Percentiles rank a stretch among this genome's conserved stretches.
These are phyloP conservation scores for Cryptoprocta ferox DNA, from an alignment of 2,797 vertebrate species.

Conservation along the genomic window DNA sequence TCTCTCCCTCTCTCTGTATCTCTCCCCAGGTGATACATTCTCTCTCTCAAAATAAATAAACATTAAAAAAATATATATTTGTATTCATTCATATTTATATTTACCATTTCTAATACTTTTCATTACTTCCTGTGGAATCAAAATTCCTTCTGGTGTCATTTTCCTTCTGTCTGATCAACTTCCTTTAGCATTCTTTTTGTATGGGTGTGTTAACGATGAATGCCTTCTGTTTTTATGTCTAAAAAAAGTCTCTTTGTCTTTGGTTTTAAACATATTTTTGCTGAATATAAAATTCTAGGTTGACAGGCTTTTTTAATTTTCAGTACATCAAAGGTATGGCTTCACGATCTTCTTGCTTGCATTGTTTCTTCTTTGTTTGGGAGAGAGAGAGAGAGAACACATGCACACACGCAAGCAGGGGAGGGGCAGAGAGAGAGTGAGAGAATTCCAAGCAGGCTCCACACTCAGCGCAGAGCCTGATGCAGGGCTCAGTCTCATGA, in stretches of 20 bases:
- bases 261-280: constrained; percentile 19
- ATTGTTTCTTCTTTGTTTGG: not conserved
- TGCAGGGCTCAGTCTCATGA: no score
- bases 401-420: no score
- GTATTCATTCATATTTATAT: not conserved
- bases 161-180: constrained; percentile 25
- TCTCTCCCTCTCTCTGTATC: no score
- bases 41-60: no score
- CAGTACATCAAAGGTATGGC: not conserved
- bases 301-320: not conserved
- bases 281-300: not conserved
- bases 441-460: no score
- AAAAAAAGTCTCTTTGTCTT: constrained; percentile 2
- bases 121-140: not conserved
- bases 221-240: not conserved
- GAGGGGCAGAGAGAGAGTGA: no score
- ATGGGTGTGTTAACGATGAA: not conserved
- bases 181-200: not conserved
- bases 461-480: no score
- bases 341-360: not conserved
- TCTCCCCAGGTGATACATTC: no score
- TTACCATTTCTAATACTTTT: not conserved
- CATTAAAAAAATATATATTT: not conserved
- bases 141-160: not conserved
- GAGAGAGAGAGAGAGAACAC: no score